Evolutionary conservation across 2,113 vertebrate species (phyloP), one percentile per base, ranked within the genome.

Genomic region (Boulengeromyrus knoepffleri): DNA sequence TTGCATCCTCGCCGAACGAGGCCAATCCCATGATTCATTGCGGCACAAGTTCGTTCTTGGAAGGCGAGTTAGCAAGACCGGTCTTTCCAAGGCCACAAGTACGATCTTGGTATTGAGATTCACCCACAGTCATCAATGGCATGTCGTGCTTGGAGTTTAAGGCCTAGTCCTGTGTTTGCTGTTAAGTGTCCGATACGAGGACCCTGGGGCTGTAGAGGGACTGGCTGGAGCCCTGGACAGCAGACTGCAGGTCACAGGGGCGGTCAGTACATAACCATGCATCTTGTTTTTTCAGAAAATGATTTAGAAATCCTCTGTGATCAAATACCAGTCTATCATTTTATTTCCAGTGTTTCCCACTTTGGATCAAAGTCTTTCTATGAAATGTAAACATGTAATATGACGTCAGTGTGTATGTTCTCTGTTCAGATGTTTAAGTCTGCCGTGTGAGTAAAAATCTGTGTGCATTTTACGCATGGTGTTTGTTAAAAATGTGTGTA

Each of bases 161-260:
- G 13, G 24, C 7, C 21, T 49, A 85, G 6, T 47, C 45, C 47
- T 27, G 50, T 90, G 62, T 87, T 31, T 91, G 87, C 84, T 24
- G 87, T 66, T 50, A 74, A 96, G 96, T 91, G 96, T 96, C 87
- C 90, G 92, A 85, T 96, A 96, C 88, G 96, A 96, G 90, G 95
- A 96, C 88, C 96, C 96, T 2, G 93, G 95, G 52, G 95, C 96
- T 36, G 94, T 96, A 50, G 95, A 96, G 56, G 95, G 96, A 24
- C 93, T 96, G 0, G 96, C 96, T 1, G 96, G 92, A 92, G 96
- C 96, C 2, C 91, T 96, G 45, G 96, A 96, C 93, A 95, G 95
- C 0, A 93, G 95, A 90, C 91, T 96, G 83, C 96, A 96, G 91
- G 96, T 96, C 92, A 96, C 96, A 56, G 95, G 93, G 93, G 94